Evolutionary conservation across 2,797 vertebrate genomes (phyloP), one percentile per base, ranked within the genome.

Genomic region (Poeciliopsis turneri): DNA sequence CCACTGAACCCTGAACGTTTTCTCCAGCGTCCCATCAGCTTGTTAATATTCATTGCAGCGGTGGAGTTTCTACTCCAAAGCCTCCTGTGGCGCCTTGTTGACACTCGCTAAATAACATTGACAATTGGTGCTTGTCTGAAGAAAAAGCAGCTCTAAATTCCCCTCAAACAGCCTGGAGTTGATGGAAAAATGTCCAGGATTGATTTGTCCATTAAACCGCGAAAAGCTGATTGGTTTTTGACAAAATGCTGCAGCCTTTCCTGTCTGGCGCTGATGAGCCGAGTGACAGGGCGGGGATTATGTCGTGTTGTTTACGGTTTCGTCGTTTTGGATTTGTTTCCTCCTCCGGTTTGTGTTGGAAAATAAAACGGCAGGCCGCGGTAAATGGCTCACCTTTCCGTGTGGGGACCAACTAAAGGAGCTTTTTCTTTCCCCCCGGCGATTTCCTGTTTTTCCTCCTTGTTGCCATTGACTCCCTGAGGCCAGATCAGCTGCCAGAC

Each of bases 211-310:
- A 1, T 11, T 1, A 0, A 13, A 64, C 77, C 43, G 47, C 12
- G 10, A 23, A 51, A 51, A 51, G 59, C 79, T 81, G 81, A 89
- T 92, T 86, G 68, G 0, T 47, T 88, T 88, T 79, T 86, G 77
- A 84, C 25, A 41, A 76, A 88, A 70, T n/a, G 61, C 64, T 25
- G 15, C 23, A 18, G 20, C 30, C 7, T 33, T 4, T 28, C 64
- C 20, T 11, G 45, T 73, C 5, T 59, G 10, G 18, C 39, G 16
- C 64, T 41, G 46, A 84, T 82, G 2, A 43, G 45, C 76, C 72
- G 5, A 28, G 68, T 28, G 39, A 39, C 47, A 18, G 10, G 72
- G 76, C 16, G 20, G 33, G 23, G 33, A 55, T 59, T 76, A 43
- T 4, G 61, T 47, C 0, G 28, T 41, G 36, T 68, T 41, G 64